Base-by-base conservation (phyloP, 1,140 invertebrate genomes). In the Temnothorax nylanderi region DNA sequence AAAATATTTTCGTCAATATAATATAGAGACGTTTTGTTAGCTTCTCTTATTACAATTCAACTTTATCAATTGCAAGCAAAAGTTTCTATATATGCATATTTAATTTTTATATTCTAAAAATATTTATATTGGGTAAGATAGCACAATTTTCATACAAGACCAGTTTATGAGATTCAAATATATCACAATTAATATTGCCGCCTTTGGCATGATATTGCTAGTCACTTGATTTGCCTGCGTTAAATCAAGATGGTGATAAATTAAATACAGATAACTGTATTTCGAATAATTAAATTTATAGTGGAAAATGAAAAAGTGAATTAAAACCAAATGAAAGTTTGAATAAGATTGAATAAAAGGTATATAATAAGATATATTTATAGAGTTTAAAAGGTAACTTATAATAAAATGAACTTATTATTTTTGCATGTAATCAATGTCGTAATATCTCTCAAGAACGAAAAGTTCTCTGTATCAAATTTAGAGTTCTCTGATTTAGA, bases 1-100 rank as follows among this genome's bases (percentile, higher is more conserved):
- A 65, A 78, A 78, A 78, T 78, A 21, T 47, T 64, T 78, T 10
- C 7, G 37, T 77, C 16, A 44, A 44, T 64, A 18, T 44, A 44
- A 60, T n/a, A 18, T 32, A 74, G 47, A 1, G 10, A 71, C 34
- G 0, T 51, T 37, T 56, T 21, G 51, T 56, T 41, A 41, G 41
- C 37, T 44, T 67, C 41, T 56, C 41, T 56, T 3, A 56, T 37
- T 58, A 21, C 32, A 74, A 74, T 71, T 71, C 32, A 71, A 21
- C 18, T 74, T 74, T 37, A 58, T 44, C n/a, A 26, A 44, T 8
- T 47, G 47, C 1, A 47, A 16, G 5, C 21, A 47, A 47, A 69
- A 21, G 10, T 11, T 13, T 26, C n/a, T 11, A 6, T 6, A 26
- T 21, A n/a, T 8, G 41, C 18, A 41, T 26, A 18, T 37, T 41